Evolutionary conservation across 2,797 vertebrate species (phyloP), one percentile per base, ranked within the genome.

Genomic region (Enteromius unitaeniatus): DNA sequence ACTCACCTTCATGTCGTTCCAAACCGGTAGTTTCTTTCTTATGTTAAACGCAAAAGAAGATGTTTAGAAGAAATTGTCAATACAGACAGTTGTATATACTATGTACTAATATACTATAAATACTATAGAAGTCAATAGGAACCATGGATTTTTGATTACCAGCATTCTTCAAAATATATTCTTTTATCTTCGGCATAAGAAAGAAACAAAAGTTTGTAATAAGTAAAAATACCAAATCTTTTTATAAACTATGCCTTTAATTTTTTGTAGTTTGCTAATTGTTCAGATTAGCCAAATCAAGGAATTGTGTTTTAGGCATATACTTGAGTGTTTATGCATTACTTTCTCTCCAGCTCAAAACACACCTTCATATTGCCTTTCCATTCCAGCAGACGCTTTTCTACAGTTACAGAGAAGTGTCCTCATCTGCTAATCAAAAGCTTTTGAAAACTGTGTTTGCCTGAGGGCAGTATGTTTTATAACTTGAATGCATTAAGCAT

Each of bases 401-500:
- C n/a, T 60, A 37, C 34, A 1, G 17, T 82, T 74, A 26, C 68
- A 74, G 64, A 79, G 53, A 60, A 28, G 70, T 79, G 77, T 84
- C 77, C 76, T 87, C 64, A 81, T 84, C 74, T 79, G 78, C 72
- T 81, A 73, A 87, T 84, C 84, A 82, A 55, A 70, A 86, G 77
- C 79, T 82, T 88, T 87, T 88, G 84, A 86, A 87, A 73, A 78
- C 28, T 23, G 67, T 47, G 34, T 74, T 69, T 19, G 60, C 81
- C 84, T 67, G 51, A 75, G 81, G 82, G 45, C 78, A 75, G 67
- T 23, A 45, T 65, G 76, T 77, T 81, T 80, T 82, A 67, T 47
- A 80, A 70, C 53, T 76, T 34, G 85, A 80, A 82, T 75, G 75
- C 62, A 67, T 26, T 55, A 51, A 1, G 60, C 81, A 64, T 82